Conservation (phyloP, 2,888 invertebrate genomes). For the Venusia cambrica region DNA sequence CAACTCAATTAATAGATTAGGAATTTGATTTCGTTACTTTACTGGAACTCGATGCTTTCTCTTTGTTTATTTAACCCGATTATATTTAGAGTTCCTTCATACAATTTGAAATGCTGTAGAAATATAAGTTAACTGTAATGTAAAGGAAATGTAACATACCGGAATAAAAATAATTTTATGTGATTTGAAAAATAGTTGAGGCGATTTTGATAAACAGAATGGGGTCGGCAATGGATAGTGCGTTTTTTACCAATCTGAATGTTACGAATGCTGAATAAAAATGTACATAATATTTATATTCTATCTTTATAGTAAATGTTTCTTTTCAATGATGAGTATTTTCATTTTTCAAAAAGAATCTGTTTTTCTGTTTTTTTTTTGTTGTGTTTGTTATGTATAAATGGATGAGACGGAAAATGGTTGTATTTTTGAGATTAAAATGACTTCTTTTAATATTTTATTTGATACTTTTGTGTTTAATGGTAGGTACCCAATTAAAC, state of each 20-base stretch:
- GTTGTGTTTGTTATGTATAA: constrained; percentile 25
- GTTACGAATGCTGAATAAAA: constrained; percentile 33
- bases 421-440: constrained; percentile 39
- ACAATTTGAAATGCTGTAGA: too few relatives aligned
- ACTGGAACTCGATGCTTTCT: too few relatives aligned
- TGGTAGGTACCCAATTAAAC: too few relatives aligned
- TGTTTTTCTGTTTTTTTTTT: constrained; percentile 20
- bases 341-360: constrained; percentile 26
- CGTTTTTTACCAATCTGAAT: constrained; percentile 38
- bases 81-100: too few relatives aligned
- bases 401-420: constrained; percentile 34
- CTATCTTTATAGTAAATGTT: constrained; percentile 34
- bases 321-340: constrained; percentile 31
- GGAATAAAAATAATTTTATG: constrained; percentile 1
- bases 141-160: too few relatives aligned
- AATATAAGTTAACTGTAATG: too few relatives aligned
- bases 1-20: too few relatives aligned
- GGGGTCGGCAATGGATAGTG: constrained; percentile 19
- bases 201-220: constrained; percentile 22
- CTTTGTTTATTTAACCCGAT: too few relatives aligned
- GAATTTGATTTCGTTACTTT: too few relatives aligned
- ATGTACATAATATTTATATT: constrained; percentile 61
- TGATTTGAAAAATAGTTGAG: constrained; percentile 25
- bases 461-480: too few relatives aligned
- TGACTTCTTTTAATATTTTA: too few relatives aligned